Evolutionary conservation across 2,797 vertebrate species (phyloP), one percentile per base, ranked within the genome.

Genomic region (Trematomus bernacchii): DNA sequence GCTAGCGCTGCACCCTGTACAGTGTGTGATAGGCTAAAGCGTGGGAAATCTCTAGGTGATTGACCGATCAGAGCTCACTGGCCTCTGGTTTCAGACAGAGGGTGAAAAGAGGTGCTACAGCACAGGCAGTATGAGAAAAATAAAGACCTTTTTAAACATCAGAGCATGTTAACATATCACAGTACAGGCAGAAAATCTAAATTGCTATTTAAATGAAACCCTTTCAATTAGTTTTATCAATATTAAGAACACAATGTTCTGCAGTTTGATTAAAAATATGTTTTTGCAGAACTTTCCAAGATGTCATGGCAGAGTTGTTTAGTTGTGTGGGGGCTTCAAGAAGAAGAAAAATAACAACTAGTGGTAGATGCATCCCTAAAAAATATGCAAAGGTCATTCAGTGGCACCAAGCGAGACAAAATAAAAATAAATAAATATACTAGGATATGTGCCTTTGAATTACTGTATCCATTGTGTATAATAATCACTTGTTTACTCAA

Each of bases 401-500:
- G 16, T 66, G 57, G 71, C n/a, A 10, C 44, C 6, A 30, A 6
- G 1, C 4, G 19, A 60, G 37, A 55, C 23, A 59, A 51, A 65
- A 60, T 48, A 71, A 76, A 66, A 67, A 44, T n/a, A 70, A 61
- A 83, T 27, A 50, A 37, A 60, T 47, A 51, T 23, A 51, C 2
- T 40, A 47, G 63, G 27, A n/a, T 33, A 66, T 30, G 21, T 47
- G 55, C 44, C 59, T 80, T 75, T 82, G 53, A 80, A 84, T 72
- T 37, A 73, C 48, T 66, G 65, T 59, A 47, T 69, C 65, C 61
- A 54, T 23, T 58, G 59, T 52, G 27, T 61, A 75, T 77, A 43
- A 82, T 74, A 77, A 85, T 78, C 48, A 76, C 58, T 76, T 87
- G 67, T 89, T 88, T 89, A 83, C 78, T 64, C 58, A 81, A 75